Conservation (phyloP, 2,888 invertebrate genomes). For the Amphipoea lucens region DNA sequence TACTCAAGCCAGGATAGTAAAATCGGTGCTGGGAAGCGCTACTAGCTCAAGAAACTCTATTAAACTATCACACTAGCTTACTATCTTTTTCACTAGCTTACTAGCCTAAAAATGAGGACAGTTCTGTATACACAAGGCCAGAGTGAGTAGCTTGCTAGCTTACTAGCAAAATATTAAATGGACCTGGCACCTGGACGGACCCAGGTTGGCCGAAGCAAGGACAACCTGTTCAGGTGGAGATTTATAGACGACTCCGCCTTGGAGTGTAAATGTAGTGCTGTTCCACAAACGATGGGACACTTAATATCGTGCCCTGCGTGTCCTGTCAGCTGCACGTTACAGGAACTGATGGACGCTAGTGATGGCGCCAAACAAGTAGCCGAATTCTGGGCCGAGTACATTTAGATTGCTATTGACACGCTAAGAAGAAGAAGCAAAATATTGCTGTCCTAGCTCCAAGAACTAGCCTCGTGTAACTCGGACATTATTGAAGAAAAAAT, state of each 20-base stretch:
- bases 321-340: no score
- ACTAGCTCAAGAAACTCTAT: not conserved
- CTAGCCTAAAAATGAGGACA: not conserved
- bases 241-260: no score
- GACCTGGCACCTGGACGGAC: no score
- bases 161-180: not conserved
- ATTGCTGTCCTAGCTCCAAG: not conserved
- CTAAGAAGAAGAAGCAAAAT: not conserved
- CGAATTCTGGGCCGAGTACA: no score
- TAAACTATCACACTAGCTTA: not conserved
- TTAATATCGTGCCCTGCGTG: no score
- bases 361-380: no score
- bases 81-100: not conserved
- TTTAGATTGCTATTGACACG: no score
- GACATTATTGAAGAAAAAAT: slow-evolving; percentile 40
- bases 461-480: not conserved
- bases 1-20: not conserved
- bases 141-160: not conserved
- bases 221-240: no score
- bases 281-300: no score
- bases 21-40: not conserved
- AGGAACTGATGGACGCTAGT: no score
- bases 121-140: not conserved
- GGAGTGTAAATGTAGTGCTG: no score
- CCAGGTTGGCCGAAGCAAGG: no score